Evolutionary conservation across 2,888 invertebrate genomes (phyloP).

Genomic region (Himalopsyche japonica): DNA sequence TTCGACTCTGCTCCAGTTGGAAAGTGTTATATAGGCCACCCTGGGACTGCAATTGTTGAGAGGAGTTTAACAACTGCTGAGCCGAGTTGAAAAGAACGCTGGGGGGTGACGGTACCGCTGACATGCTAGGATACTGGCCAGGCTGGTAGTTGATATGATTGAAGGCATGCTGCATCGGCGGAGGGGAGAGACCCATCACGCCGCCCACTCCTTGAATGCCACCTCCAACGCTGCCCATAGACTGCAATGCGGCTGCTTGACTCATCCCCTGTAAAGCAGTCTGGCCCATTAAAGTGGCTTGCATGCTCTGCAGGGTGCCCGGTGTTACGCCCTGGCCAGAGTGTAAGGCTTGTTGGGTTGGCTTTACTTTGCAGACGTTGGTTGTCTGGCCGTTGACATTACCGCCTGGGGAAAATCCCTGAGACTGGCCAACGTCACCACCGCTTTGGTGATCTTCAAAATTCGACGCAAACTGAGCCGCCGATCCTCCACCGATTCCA

Average conservation of each 20-base stretch:
- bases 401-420: slow-evolving; percentile 38
- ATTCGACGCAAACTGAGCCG: slow-evolving; percentile 30
- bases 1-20: slow-evolving; percentile 74
- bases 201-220: slow-evolving; percentile 38
- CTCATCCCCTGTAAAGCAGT: slow-evolving; percentile 45
- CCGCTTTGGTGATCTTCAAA: slow-evolving; percentile 51
- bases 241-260: slow-evolving; percentile 51
- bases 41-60: slow-evolving; percentile 68
- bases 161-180: slow-evolving; percentile 64
- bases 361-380: slow-evolving; percentile 83
- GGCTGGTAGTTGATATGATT: slow-evolving; percentile 76
- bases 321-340: slow-evolving; percentile 43
- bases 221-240: slow-evolving; percentile 46
- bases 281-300: slow-evolving; percentile 48
- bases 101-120: slow-evolving; percentile 85
- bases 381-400: slow-evolving; percentile 47
- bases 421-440: slow-evolving; percentile 42
- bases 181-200: slow-evolving; percentile 57
- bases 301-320: slow-evolving; percentile 48
- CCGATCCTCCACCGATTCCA: slow-evolving; percentile 44
- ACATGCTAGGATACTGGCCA: slow-evolving; percentile 75
- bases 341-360: slow-evolving; percentile 73
- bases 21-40: slow-evolving; percentile 83
- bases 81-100: slow-evolving; percentile 82
- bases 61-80: slow-evolving; percentile 60